These are phyloP conservation scores for Penaeus chinensis DNA, from an alignment of 1,140 invertebrate genomes.

Conservation along the genomic window DNA sequence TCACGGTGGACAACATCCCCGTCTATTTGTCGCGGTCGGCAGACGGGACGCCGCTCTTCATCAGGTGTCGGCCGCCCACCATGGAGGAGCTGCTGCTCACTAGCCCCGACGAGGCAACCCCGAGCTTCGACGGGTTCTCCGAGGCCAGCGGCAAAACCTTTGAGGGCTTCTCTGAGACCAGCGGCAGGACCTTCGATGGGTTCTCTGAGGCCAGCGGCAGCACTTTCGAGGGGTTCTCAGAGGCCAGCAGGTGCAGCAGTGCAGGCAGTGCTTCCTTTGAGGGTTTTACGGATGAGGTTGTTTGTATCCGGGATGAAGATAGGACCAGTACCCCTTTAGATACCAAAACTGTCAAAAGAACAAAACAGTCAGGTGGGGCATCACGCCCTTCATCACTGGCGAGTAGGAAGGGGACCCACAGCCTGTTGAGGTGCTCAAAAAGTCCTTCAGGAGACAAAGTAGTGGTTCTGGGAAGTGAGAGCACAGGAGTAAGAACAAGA, in stretches of 20 bases:
- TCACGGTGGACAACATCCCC: conserved; percentile 35
- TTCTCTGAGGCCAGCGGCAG: not conserved
- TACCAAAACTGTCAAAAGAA: too few relatives aligned
- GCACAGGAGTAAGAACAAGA: too few relatives aligned
- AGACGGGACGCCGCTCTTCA: conserved; percentile 19
- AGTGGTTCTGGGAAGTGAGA: too few relatives aligned
- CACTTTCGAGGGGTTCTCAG: not conserved
- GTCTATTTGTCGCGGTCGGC: conserved; percentile 14
- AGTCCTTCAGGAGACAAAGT: too few relatives aligned
- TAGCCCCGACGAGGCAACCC: not conserved
- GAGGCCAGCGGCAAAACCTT: conserved; percentile 33
- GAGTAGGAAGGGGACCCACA: too few relatives aligned
- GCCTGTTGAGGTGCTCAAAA: too few relatives aligned
- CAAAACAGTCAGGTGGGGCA: too few relatives aligned
- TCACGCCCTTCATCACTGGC: too few relatives aligned
- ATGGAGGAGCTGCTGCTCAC: not conserved
- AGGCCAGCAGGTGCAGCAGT: not conserved
- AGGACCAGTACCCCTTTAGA: too few relatives aligned
- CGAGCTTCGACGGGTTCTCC: conserved; percentile 45
- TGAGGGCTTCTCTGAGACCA: conserved; percentile 8
- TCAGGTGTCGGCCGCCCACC: conserved; percentile 25
- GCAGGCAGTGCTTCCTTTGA: not conserved
- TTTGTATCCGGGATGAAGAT: too few relatives aligned
- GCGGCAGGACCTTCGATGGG: not conserved
- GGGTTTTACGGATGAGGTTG: not conserved